Conservation (phyloP, 2,113 vertebrate genomes). For the Nesospiza acunhae region DNA sequence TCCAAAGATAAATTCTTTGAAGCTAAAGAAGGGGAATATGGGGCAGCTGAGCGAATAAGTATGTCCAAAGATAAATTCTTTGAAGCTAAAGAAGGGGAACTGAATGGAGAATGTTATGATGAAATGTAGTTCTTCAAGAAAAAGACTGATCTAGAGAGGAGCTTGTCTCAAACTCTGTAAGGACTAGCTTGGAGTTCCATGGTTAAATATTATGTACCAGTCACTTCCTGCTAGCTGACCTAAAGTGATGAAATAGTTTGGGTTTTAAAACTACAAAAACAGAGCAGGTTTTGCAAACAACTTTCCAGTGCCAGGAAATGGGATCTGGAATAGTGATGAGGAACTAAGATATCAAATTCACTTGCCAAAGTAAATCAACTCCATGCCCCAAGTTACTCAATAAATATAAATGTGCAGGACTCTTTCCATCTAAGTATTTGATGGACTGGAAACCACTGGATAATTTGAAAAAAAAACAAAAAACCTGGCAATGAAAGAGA, state of each 20-base stretch:
- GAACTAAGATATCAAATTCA: neutral
- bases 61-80: neutral
- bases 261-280: neutral
- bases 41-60: neutral
- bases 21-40: neutral
- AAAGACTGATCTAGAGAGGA: neutral
- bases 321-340: neutral
- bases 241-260: neutral
- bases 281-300: neutral
- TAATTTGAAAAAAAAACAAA: neutral
- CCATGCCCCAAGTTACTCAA: neutral
- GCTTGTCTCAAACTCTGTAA: neutral
- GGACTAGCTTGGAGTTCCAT: neutral
- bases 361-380: constrained; percentile 32
- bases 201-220: neutral
- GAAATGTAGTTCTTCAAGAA: neutral
- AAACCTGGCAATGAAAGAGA: neutral
- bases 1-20: neutral
- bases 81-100: neutral
- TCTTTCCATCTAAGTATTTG: neutral
- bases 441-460: neutral
- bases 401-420: neutral
- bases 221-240: neutral
- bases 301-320: neutral
- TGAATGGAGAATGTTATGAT: neutral